These are phyloP conservation scores for Dryobota labecula DNA, from an alignment of 2,888 invertebrate species.

Conservation along the genomic window DNA sequence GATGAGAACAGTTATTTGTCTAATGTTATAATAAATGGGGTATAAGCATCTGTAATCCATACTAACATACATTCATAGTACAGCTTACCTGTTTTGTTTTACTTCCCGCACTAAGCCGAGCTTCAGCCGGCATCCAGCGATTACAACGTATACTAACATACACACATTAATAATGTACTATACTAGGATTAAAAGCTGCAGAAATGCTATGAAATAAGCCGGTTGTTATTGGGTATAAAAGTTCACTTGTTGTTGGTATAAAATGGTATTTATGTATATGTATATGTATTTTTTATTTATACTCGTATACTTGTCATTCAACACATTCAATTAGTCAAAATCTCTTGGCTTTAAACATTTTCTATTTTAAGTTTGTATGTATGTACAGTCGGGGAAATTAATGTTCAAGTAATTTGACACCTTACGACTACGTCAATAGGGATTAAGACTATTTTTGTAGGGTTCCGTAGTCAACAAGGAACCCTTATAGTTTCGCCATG, in stretches of 20 bases:
- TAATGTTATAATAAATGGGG: too few relatives aligned
- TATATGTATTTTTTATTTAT: too few relatives aligned
- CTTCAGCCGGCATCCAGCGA: neutral
- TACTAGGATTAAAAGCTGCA: conserved; percentile 41
- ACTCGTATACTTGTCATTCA: neutral
- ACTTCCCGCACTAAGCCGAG: conserved; percentile 34
- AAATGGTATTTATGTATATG: neutral
- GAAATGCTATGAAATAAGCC: conserved; percentile 34
- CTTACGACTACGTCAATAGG: neutral
- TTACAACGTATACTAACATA: conserved; percentile 17
- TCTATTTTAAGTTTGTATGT: neutral
- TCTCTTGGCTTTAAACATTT: neutral
- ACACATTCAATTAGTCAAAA: neutral
- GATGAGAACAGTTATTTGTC: too few relatives aligned
- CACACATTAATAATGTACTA: neutral
- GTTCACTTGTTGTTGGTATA: neutral
- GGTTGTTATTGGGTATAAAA: neutral
- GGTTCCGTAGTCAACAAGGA: too few relatives aligned
- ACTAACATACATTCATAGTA: neutral
- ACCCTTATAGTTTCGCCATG: too few relatives aligned
- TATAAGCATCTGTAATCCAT: neutral
- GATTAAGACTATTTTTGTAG: too few relatives aligned
- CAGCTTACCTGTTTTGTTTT: conserved; percentile 23
- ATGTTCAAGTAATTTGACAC: neutral
- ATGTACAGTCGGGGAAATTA: neutral